These are phyloP conservation scores for Listrodromus nycthemerus DNA, from an alignment of 2,888 invertebrate genomes.

Conservation along the genomic window DNA sequence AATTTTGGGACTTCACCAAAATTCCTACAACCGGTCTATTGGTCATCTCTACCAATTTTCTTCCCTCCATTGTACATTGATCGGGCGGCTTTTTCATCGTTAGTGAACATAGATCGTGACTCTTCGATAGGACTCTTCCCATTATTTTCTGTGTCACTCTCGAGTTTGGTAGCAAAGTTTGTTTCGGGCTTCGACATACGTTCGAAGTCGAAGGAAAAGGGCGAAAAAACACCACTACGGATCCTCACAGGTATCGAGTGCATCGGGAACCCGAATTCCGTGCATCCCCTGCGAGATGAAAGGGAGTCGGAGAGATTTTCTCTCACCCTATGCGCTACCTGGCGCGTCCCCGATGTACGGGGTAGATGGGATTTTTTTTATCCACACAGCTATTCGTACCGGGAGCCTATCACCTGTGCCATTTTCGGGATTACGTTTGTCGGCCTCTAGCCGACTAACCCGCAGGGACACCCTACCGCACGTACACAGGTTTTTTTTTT, in stretches of 20 bases:
- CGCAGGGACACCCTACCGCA: slow-evolving; percentile 74
- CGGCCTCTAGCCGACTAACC: slow-evolving; percentile 70
- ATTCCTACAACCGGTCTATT: neutral
- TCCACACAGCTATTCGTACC: slow-evolving; percentile 69
- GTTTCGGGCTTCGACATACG: slow-evolving; percentile 26
- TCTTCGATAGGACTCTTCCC: slow-evolving; percentile 63
- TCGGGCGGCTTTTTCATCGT: slow-evolving; percentile 10
- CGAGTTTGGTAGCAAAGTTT: slow-evolving; percentile 32
- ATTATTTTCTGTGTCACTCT: slow-evolving; percentile 34
- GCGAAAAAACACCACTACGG: slow-evolving; percentile 13
- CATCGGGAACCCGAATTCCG: slow-evolving; percentile 49
- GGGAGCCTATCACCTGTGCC: slow-evolving; percentile 80
- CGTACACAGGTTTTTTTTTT: slow-evolving; percentile 70
- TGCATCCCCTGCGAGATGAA: slow-evolving; percentile 51
- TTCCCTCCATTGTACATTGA: slow-evolving; percentile 17
- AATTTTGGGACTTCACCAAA: neutral
- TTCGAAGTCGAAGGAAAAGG: slow-evolving; percentile 30
- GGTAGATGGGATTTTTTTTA: slow-evolving; percentile 63
- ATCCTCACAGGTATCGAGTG: slow-evolving; percentile 53
- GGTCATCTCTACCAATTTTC: neutral
- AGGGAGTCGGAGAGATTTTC: slow-evolving; percentile 58
- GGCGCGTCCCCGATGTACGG: slow-evolving; percentile 63
- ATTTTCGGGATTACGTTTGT: slow-evolving; percentile 83
- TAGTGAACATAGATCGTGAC: slow-evolving; percentile 67
- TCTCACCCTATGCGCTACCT: slow-evolving; percentile 60